These are phyloP conservation scores for Sinocyclocheilus grahami DNA, from an alignment of 2,113 vertebrate genomes.

Conservation along the genomic window DNA sequence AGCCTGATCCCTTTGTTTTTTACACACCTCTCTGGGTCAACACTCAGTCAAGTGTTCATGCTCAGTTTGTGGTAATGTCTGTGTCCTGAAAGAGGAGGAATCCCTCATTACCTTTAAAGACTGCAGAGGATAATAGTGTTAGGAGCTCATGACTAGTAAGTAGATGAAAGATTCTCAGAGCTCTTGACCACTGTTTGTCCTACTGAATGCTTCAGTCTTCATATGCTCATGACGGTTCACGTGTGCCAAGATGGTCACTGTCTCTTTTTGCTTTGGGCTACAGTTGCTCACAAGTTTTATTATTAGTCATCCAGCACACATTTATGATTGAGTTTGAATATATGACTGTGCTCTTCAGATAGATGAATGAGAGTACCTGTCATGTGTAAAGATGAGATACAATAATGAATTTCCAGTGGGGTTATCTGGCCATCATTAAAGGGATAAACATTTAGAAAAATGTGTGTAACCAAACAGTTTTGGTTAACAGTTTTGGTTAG, in stretches of 20 bases:
- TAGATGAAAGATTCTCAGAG: constrained; percentile 49
- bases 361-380: background rate
- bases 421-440: background rate
- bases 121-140: constrained; percentile 52
- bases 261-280: background rate
- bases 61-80: background rate
- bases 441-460: too few species aligned
- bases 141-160: constrained; percentile 53
- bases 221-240: background rate
- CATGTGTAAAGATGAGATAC: background rate
- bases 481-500: too few species aligned
- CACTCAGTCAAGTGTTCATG: background rate
- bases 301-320: background rate
- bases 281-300: background rate
- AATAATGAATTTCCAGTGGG: background rate
- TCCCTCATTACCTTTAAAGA: constrained; percentile 41
- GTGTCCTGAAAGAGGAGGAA: constrained; percentile 4
- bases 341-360: background rate
- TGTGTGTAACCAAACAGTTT: too few species aligned
- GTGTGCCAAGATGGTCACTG: background rate
- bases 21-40: background rate
- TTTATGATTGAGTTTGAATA: background rate
- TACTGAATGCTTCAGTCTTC: background rate
- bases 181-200: constrained; percentile 30
- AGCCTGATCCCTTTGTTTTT: constrained; percentile 29